phyloP scores from a whole-genome alignment of 2,797 vertebrate species.

The Falco columbarius region DNA sequence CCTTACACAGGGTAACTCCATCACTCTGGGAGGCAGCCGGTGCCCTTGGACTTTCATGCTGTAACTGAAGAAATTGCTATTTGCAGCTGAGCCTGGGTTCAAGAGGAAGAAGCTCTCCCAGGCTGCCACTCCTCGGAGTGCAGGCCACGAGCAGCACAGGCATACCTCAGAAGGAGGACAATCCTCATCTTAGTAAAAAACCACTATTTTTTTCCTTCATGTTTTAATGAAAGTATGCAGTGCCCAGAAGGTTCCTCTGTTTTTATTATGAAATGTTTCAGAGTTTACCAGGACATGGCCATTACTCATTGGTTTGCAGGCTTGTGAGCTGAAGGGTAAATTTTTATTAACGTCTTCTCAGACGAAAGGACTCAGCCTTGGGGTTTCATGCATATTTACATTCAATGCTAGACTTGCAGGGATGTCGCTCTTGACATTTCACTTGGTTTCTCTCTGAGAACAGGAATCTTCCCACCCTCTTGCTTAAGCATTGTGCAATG shows the following conservation, averaged over 20 bases:
- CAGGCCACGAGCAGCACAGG: background rate
- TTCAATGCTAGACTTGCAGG: background rate
- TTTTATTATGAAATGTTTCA: background rate
- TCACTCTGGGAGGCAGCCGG: background rate
- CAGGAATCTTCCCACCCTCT: background rate
- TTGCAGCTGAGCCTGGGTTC: background rate
- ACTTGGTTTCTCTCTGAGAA: background rate
- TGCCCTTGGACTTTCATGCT: background rate
- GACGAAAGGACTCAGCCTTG: background rate
- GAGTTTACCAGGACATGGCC: background rate
- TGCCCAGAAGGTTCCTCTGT: background rate
- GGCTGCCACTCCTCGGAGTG: fast-evolving
- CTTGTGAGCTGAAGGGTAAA: background rate
- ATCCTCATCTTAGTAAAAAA: background rate
- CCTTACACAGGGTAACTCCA: background rate
- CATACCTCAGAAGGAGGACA: background rate
- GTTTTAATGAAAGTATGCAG: background rate
- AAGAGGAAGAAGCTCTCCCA: background rate
- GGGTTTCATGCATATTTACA: conserved; percentile 21
- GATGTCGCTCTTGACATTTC: conserved; percentile 10
- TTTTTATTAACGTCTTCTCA: background rate
- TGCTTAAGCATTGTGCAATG: background rate
- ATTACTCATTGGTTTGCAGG: background rate
- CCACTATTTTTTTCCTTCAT: background rate
- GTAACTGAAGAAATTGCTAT: background rate